A percentile compares a stretch with the other conserved stretches of the same genome.
phyloP scores from a whole-genome alignment of 2,797 vertebrate genomes.

The Micromesistius poutassou region DNA sequence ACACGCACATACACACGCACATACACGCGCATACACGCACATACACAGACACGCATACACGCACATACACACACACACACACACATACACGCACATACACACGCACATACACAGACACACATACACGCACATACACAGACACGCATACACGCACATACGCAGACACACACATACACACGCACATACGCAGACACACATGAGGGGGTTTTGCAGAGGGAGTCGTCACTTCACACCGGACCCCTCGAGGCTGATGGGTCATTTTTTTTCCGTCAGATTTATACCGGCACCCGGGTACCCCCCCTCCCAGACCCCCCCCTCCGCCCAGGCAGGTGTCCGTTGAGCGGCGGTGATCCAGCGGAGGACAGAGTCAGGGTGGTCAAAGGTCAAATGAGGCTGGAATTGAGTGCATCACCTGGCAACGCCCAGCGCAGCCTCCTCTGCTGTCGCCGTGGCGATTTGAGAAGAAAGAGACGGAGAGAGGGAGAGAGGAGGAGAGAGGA shows the following conservation, averaged over 20 bases:
- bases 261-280: slow-evolving; percentile 73
- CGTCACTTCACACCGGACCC: slow-evolving; percentile 37
- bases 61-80: no score
- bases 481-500: slow-evolving; percentile 1
- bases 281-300: slow-evolving; percentile 46
- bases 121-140: no score
- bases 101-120: no score
- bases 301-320: background rate
- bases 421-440: no score
- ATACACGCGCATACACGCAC: no score
- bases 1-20: background rate
- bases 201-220: background rate
- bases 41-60: no score
- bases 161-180: no score
- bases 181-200: no score
- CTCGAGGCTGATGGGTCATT: slow-evolving; percentile 70
- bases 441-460: slow-evolving; percentile 47
- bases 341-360: slow-evolving; percentile 66
- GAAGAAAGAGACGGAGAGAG: background rate
- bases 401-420: slow-evolving; percentile 51
- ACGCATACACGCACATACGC: background rate
- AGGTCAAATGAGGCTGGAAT: slow-evolving; percentile 65
- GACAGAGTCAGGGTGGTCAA: slow-evolving; percentile 64
- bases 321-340: background rate
- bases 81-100: no score